These are phyloP conservation scores for Heliconius melpomene DNA, from an alignment of 1,140 invertebrate species.

Conservation along the genomic window DNA sequence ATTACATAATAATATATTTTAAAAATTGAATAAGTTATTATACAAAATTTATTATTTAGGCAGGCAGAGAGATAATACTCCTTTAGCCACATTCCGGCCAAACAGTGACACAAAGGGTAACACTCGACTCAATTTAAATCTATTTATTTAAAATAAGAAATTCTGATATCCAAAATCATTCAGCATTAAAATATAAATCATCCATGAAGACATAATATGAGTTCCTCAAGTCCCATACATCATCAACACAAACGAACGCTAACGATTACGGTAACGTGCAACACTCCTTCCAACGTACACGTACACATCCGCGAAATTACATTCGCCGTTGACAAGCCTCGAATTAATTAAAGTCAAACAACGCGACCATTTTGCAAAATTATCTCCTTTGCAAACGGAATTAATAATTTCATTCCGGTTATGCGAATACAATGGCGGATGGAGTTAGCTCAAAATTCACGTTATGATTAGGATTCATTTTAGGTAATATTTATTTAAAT, in stretches of 20 bases:
- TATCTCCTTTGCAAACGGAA: slow-evolving; percentile 74
- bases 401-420: slow-evolving; percentile 73
- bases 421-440: slow-evolving; percentile 45
- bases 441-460: slow-evolving; percentile 41
- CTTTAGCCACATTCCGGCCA: no score
- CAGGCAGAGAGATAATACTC: no score
- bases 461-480: background rate
- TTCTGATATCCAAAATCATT: background rate
- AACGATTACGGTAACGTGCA: slow-evolving; percentile 72
- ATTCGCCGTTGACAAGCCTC: slow-evolving; percentile 75
- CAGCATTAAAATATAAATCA: background rate
- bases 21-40: no score
- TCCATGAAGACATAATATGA: background rate
- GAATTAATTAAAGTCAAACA: slow-evolving; percentile 81
- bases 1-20: no score
- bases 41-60: no score
- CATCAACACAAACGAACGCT: slow-evolving; percentile 56
- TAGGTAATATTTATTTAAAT: slow-evolving; percentile 11
- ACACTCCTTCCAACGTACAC: slow-evolving; percentile 60
- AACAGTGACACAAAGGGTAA: no score
- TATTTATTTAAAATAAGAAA: background rate
- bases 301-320: slow-evolving; percentile 66
- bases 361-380: slow-evolving; percentile 75
- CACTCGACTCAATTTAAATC: background rate
- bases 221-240: slow-evolving; percentile 10